Conservation (phyloP, 2,113 vertebrate genomes). For the Gopherus evgoodei region DNA sequence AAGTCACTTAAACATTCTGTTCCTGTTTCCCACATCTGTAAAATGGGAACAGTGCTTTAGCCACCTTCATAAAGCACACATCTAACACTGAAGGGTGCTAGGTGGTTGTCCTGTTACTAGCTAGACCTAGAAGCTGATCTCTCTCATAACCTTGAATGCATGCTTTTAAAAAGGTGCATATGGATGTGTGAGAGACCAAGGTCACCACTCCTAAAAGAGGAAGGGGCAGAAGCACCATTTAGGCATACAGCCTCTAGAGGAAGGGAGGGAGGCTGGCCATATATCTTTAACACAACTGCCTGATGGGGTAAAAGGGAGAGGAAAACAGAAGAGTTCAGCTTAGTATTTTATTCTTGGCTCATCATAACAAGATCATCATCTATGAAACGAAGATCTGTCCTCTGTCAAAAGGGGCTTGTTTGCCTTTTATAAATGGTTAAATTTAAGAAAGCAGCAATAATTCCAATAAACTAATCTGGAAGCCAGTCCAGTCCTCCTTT, state of each 20-base stretch:
- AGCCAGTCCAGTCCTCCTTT: conserved; percentile 28
- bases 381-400: not conserved
- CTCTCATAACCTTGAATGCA: too few relatives aligned
- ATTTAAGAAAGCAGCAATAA: conserved; percentile 19
- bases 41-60: not conserved
- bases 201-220: not conserved
- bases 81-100: not conserved
- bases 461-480: conserved; percentile 15
- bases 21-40: not conserved
- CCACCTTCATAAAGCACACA: not conserved
- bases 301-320: not conserved
- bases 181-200: too few relatives aligned
- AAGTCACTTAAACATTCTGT: not conserved
- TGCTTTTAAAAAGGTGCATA: too few relatives aligned
- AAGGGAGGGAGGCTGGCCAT: not conserved
- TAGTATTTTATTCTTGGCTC: not conserved
- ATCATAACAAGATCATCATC: not conserved
- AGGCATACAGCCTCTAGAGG: accelerated
- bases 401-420: not conserved
- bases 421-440: not conserved
- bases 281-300: not conserved
- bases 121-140: too few relatives aligned
- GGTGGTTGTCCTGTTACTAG: not conserved
- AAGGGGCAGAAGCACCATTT: accelerated
- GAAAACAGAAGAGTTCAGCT: not conserved